Conservation (phyloP, 2,888 invertebrate genomes). For the Prosopocoilus inquinatus region DNA sequence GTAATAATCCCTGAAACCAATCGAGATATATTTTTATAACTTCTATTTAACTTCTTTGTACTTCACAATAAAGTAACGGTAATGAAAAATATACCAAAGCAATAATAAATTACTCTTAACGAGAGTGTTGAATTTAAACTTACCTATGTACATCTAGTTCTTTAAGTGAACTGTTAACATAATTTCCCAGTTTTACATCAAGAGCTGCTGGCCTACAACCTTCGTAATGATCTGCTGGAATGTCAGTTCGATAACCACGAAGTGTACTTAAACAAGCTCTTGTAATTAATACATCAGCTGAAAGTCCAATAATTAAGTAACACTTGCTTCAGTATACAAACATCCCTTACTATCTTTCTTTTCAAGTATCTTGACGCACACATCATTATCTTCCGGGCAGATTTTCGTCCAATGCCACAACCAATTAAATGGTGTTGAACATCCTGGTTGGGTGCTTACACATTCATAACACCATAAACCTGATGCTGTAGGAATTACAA, state of each 20-base stretch:
- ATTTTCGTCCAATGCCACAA: conserved; percentile 70
- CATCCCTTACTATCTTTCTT: conserved; percentile 70
- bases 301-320: conserved; percentile 28
- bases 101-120: conserved; percentile 1
- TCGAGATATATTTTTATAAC: too few species aligned
- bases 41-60: too few species aligned
- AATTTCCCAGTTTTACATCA: conserved; percentile 77
- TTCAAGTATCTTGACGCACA: conserved; percentile 87
- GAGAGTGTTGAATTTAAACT: conserved; percentile 12
- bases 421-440: conserved; percentile 83
- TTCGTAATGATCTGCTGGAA: conserved; percentile 89
- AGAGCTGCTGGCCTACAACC: conserved; percentile 80
- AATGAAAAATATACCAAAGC: background rate
- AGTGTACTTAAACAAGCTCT: conserved; percentile 82
- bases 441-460: conserved; percentile 85
- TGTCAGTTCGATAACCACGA: conserved; percentile 75
- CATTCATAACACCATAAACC: conserved; percentile 87
- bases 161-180: conserved; percentile 82
- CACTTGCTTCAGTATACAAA: background rate
- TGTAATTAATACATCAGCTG: conserved; percentile 77
- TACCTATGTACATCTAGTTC: conserved; percentile 81
- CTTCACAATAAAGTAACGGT: background rate
- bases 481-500: conserved; percentile 49
- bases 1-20: conserved; percentile 68
- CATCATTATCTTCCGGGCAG: conserved; percentile 81